Evolutionary conservation across 2,113 vertebrate species (phyloP), one percentile per base, ranked within the genome.

Genomic region (Syngnathoides biaculeatus): DNA sequence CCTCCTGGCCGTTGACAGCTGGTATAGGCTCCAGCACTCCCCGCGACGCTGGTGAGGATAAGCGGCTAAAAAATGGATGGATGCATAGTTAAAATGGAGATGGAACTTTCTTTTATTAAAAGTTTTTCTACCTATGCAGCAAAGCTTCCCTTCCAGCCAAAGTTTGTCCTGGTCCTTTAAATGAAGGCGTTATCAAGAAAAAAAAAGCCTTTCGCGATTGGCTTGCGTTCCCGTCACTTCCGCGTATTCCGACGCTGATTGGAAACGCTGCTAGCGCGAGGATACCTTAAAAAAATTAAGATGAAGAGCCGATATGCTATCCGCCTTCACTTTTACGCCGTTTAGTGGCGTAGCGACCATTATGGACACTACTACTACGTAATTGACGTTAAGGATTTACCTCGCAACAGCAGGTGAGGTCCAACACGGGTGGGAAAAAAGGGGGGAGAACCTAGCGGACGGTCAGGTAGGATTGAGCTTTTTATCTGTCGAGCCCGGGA

Each of bases 321-420:
- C 89, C 91, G 7, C 75, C 76, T 74, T 90, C n/a, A 2, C 0
- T 8, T 2, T 69, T 91, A 84, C 84, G 90, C 19, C 14, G 4
- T 17, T 50, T 65, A 70, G 9, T 14, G 13, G 48, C 79, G 81
- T 11, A 74, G 22, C 20, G 4, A 6, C 30, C 8, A 30, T 17
- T 20, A 26, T 4, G 4, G 2, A 7, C 5, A 4, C 2, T 7
- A 2, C 3, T 9, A 1, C 1, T 80, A 71, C 85, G 84, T 11
- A 63, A 22, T 52, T 67, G 43, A 19, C 75, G 79, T 73, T 64
- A 66, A 57, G 50, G 68, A 61, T n/a, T 68, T 73, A 83, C 84
- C 81, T 86, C 69, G 53, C 58, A 57, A 60, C 76, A 75, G 82
- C 90, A 92, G 92, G 91, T 93, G 90, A 91, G 89, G 87, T 91